Base-by-base conservation (phyloP, 1,140 invertebrate genomes). In the Condylostylus longicornis region DNA sequence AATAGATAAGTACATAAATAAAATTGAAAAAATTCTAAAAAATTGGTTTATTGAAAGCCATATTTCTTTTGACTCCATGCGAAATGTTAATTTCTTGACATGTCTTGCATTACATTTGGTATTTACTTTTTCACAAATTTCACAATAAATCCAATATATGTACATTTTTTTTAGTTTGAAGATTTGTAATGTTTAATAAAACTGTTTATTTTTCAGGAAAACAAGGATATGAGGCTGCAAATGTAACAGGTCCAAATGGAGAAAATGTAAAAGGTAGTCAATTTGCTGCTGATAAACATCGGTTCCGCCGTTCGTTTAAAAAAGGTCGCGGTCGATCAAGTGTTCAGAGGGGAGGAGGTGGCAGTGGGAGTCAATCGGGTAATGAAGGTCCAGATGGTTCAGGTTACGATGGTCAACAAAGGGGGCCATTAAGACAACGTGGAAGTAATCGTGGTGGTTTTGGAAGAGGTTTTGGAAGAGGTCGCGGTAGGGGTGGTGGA, bases 171-270 rank as follows among this genome's bases (percentile, higher is more conserved):
- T n/a, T n/a, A n/a, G n/a, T n/a, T n/a, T n/a, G n/a, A n/a, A n/a
- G n/a, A n/a, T n/a, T n/a, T n/a, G n/a, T n/a, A n/a, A n/a, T n/a
- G n/a, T n/a, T n/a, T n/a, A n/a, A n/a, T n/a, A n/a, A n/a, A n/a
- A n/a, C n/a, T n/a, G n/a, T n/a, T n/a, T n/a, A n/a, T n/a, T n/a
- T n/a, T n/a, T n/a, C n/a, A n/a, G n/a, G n/a, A n/a, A n/a, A n/a
- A 63, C 98, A 98, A 61, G 93, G 94, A 37, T 90, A 90, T 58
- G 94, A 98, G 66, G 94, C 94, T 36, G 85, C 89, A 46, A 90
- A 93, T 64, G 91, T 97, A 17, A 97, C 93, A 44, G 93, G 93
- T 31, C 88, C 91, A 30, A 79, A 82, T 33, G 91, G 91, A 34
- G 79, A 81, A 53, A 74, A 87, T 18, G 93, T 98, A 7, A 84